Evolutionary conservation across 1,140 invertebrate species (phyloP).

Genomic region (Bombus confusus): DNA sequence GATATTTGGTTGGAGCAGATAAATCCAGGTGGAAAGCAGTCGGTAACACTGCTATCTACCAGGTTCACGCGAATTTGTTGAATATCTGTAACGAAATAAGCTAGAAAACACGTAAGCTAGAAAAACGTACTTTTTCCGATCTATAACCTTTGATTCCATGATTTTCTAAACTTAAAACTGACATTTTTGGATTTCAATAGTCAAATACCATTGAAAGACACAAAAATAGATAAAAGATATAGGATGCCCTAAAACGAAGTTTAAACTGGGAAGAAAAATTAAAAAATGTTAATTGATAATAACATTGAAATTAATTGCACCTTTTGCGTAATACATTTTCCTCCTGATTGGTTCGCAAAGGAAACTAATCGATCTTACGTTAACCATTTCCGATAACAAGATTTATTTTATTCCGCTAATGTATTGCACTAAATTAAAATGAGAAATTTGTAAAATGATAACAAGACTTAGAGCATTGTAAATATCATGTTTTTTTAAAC

Average conservation of each 20-base stretch:
- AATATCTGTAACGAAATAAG: neutral
- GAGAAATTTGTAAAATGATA: neutral
- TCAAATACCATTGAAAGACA: neutral
- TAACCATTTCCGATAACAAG: too few relatives aligned
- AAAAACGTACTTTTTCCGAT: too few relatives aligned
- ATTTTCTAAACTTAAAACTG: neutral
- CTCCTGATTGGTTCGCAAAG: neutral
- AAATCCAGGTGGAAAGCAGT: neutral
- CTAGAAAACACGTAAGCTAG: too few relatives aligned
- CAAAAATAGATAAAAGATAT: neutral
- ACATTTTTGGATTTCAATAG: neutral
- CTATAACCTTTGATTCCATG: neutral
- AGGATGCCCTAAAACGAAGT: neutral
- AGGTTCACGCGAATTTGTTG: neutral
- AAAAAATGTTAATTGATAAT: neutral
- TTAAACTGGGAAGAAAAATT: too few relatives aligned
- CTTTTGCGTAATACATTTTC: neutral
- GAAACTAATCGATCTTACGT: neutral
- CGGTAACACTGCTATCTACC: neutral
- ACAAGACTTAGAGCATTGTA: neutral
- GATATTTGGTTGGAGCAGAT: neutral
- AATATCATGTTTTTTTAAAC: neutral
- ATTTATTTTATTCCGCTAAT: neutral
- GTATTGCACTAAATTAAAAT: fast-evolving
- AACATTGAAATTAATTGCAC: neutral